Base-by-base conservation (phyloP, 2,888 invertebrate species). In the Hartigia nigra region DNA sequence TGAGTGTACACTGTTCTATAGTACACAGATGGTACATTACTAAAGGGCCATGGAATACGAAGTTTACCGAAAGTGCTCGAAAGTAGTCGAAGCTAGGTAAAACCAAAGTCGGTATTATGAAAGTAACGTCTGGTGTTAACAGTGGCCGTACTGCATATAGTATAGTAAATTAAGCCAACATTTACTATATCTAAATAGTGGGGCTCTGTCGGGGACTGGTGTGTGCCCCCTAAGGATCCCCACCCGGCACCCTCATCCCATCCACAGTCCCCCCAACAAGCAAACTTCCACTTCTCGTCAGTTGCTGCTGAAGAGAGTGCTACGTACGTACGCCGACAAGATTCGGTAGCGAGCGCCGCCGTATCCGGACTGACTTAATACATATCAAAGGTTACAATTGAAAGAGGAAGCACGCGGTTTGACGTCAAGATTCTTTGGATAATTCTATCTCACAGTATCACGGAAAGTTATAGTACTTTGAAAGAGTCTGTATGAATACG, bases 251-350 rank as follows among this genome's bases (percentile, higher is more conserved):
- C 83, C 78, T 77, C 78, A 74, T 69, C 84, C 80, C 79, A 70
- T 75, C 79, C 80, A 84, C 82, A 78, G 81, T 80, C 82, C 81
- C 81, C 79, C 78, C 82, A 79, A 83, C 83, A 82, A 84, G 82
- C 82, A 83, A 82, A 81, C 84, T 82, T 82, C 86, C 82, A 86
- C 83, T 86, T 84, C 85, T 86, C 86, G 86, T 87, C 84, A 86
- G 87, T 86, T 84, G 84, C 83, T 81, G 85, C 81, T 82, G 81
- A 85, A 86, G 85, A 85, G 85, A 85, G 84, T 84, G 80, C 76
- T 79, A 79, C 80, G 80, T 79, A 79, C 39, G 77, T 70, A 78
- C 78, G 80, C 78, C 77, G 69, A 78, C 74, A 77, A 76, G 77
- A 76, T 78, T 77, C 77, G 76, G 76, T 76, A 78, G 78, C 78